A percentile compares a stretch with the other conserved stretches of the same genome.
These are phyloP conservation scores for Lates calcarifer DNA, from an alignment of 2,113 vertebrate species.

Conservation along the genomic window DNA sequence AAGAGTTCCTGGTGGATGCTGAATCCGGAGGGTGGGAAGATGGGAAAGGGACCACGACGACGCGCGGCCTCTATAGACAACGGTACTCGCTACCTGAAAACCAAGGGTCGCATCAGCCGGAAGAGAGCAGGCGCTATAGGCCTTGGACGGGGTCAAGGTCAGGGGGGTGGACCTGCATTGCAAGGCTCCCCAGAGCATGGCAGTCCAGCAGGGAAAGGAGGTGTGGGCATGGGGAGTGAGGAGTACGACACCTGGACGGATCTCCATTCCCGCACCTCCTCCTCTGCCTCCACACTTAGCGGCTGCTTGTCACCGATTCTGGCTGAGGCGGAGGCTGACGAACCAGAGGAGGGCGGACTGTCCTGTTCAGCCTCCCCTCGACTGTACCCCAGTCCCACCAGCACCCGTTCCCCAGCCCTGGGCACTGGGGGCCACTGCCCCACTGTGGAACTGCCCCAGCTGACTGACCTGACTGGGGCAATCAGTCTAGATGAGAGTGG, in stretches of 20 bases:
- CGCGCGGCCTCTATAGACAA: slow-evolving; percentile 94
- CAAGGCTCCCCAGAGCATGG: slow-evolving; percentile 87
- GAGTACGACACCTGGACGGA: slow-evolving; percentile 96
- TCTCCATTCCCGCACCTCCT: slow-evolving; percentile 90
- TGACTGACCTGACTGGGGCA: slow-evolving; percentile 92
- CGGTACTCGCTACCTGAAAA: slow-evolving; percentile 92
- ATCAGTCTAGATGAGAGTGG: slow-evolving; percentile 89
- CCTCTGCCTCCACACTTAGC: slow-evolving; percentile 87
- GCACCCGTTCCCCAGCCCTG: slow-evolving; percentile 91
- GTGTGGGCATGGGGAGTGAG: slow-evolving; percentile 85
- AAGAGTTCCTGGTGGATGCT: slow-evolving; percentile 99
- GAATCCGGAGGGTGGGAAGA: slow-evolving; percentile 97
- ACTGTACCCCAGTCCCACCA: slow-evolving; percentile 94
- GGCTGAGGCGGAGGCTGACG: slow-evolving; percentile 89
- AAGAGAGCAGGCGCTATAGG: slow-evolving; percentile 88
- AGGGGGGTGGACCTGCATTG: slow-evolving; percentile 83
- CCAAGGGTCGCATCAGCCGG: slow-evolving; percentile 93
- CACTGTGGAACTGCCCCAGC: slow-evolving; percentile 91
- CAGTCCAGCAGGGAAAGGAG: slow-evolving; percentile 84
- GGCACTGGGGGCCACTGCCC: slow-evolving; percentile 88
- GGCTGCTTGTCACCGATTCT: slow-evolving; percentile 91
- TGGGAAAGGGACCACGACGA: slow-evolving; percentile 93
- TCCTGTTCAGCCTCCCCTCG: slow-evolving; percentile 90
- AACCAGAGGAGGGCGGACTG: slow-evolving; percentile 89
- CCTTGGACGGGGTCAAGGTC: slow-evolving; percentile 81